These are phyloP conservation scores for Drosophila rhopaloa DNA, from an alignment of 1,140 invertebrate species.

Conservation along the genomic window DNA sequence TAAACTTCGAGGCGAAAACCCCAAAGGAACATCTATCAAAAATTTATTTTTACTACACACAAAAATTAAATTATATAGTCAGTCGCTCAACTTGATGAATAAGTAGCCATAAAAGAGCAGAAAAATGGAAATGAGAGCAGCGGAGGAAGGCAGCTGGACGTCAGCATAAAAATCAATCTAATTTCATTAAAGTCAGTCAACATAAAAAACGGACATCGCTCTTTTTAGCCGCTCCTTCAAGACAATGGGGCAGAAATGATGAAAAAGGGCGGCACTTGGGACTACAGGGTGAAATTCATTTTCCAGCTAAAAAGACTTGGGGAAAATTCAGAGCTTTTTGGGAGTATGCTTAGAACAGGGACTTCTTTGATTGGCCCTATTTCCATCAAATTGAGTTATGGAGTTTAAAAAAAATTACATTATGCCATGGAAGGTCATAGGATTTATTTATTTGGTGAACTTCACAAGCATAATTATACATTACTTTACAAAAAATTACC, in stretches of 20 bases:
- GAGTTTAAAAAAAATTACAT: not conserved
- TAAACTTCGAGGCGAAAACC: slow-evolving; percentile 16
- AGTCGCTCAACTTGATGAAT: slow-evolving; percentile 76
- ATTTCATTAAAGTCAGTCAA: slow-evolving; percentile 79
- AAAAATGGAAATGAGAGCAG: slow-evolving; percentile 13
- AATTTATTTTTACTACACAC: slow-evolving; percentile 73
- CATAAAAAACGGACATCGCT: slow-evolving; percentile 53
- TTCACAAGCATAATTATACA: too few relatives aligned
- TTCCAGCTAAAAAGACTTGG: not conserved
- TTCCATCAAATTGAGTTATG: not conserved
- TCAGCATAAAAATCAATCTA: slow-evolving; percentile 77
- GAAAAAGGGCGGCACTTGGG: not conserved
- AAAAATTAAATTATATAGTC: slow-evolving; percentile 81
- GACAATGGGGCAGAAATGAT: slow-evolving; percentile 32
- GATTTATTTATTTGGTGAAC: not conserved
- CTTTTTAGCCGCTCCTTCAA: slow-evolving; percentile 27
- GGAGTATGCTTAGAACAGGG: not conserved
- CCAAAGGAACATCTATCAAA: slow-evolving; percentile 64
- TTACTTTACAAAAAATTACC: too few relatives aligned
- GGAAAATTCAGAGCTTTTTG: not conserved
- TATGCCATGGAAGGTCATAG: not conserved
- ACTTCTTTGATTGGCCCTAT: not conserved
- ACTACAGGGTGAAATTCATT: slow-evolving; percentile 16
- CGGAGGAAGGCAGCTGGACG: slow-evolving; percentile 35
- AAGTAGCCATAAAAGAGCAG: slow-evolving; percentile 69